Base-by-base conservation (phyloP, 2,888 invertebrate genomes). In the Zele albiditarsus region DNA sequence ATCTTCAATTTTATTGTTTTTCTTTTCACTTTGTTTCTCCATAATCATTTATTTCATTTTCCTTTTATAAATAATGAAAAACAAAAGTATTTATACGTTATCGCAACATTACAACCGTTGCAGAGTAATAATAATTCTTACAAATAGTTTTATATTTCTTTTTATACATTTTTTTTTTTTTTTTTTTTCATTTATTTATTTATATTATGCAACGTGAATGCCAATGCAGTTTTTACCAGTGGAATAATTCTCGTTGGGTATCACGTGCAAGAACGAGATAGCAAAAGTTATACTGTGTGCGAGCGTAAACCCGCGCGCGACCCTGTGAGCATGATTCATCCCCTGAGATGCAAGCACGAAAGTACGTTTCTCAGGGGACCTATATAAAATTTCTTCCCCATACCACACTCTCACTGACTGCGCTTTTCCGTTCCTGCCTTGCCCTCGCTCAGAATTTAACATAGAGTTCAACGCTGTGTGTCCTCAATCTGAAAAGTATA, bases 321-420 rank as follows among this genome's bases (percentile, higher is more conserved):
- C 28, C 53, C 27, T 33, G 49, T 68, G 62, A 68, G 49, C 58
- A 57, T 73, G 73, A 73, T 73, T 73, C 73, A 58, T 66, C 73
- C 73, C 68, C 28, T 10, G 68, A 69, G 73, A 62, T 74, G 65
- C 23, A 53, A 72, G 65, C 33, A 49, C 33, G 68, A 69, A 62
- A 69, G 68, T 74, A 74, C 68, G 68, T 62, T 60, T 62, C 73
- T 62, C 73, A 31, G 25, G 68, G 68, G 73, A 69, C 31, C 49
- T 3, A 73, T 67, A 73, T 27, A 60, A 60, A 42, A 60, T n/a
- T 27, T 58, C 73, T 38, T 42, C 42, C 46, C 60, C 28, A 33
- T 46, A 23, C 20, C n/a, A n/a, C 33, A 46, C 33, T 60, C 62
- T 63, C 42, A 20, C 49, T 49, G 16, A 25, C 67, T 16, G 8